Conservation (phyloP, 2,113 vertebrate genomes). For the Hiodon tergisus region DNA sequence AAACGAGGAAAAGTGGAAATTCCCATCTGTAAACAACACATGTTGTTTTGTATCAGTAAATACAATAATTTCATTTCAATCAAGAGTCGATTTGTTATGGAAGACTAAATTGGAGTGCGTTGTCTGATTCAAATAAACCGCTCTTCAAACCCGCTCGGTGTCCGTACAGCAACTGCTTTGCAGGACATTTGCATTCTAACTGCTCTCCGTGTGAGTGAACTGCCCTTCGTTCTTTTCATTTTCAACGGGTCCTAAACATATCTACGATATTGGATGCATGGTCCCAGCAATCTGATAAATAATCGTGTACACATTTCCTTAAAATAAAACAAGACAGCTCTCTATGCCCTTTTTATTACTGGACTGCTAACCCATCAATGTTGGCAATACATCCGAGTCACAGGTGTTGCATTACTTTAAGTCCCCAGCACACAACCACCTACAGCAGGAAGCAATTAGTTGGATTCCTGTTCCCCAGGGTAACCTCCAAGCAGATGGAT, state of each 20-base stretch:
- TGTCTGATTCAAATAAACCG: slow-evolving; percentile 40
- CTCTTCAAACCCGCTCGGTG: slow-evolving; percentile 12
- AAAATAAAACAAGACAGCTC: background rate
- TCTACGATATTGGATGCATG: too few relatives aligned
- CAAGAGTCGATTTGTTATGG: slow-evolving; percentile 5
- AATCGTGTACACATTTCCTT: background rate
- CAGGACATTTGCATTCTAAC: slow-evolving; percentile 22
- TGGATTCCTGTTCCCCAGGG: slow-evolving; percentile 46
- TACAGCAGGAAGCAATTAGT: slow-evolving; percentile 43
- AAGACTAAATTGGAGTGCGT: slow-evolving; percentile 42
- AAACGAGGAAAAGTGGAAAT: too few relatives aligned
- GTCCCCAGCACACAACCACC: slow-evolving; percentile 32
- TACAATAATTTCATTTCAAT: background rate
- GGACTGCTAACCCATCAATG: background rate
- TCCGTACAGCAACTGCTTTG: slow-evolving; percentile 23
- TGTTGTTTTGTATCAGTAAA: too few relatives aligned
- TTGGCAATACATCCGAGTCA: background rate
- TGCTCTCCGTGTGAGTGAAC: background rate
- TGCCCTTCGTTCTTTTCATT: background rate
- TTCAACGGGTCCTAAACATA: background rate
- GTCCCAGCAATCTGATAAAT: background rate
- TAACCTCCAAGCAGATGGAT: slow-evolving; percentile 53
- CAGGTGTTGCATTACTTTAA: background rate
- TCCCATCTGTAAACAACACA: too few relatives aligned
- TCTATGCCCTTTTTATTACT: too few relatives aligned